Percentiles rank a stretch among this genome's conserved stretches.
Conservation (phyloP, 2,888 invertebrate genomes). For the Chrysolina haemoptera region DNA sequence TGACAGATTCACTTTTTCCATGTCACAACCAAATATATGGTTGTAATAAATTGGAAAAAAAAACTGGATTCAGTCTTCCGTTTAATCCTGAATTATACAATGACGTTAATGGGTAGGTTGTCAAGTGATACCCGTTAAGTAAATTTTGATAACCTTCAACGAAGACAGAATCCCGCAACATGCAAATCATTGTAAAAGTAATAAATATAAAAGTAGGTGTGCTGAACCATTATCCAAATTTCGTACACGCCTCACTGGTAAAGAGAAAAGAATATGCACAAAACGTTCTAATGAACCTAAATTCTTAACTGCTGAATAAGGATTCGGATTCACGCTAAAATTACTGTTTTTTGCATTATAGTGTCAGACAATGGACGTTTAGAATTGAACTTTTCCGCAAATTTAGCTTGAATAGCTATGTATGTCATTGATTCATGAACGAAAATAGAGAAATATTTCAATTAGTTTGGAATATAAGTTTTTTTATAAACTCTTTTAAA, state of each 20-base stretch:
- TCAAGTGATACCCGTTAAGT: not conserved
- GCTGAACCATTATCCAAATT: not conserved
- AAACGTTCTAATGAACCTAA: not conserved
- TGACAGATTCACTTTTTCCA: no score
- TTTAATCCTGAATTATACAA: not conserved
- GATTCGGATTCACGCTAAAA: not conserved
- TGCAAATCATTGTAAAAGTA: not conserved
- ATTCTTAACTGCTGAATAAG: not conserved
- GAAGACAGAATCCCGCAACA: not conserved
- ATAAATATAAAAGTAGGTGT: not conserved
- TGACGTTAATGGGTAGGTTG: not conserved
- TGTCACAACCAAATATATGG: no score
- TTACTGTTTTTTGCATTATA: not conserved
- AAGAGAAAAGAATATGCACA: not conserved
- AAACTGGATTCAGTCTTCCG: not conserved
- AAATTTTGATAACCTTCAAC: not conserved
- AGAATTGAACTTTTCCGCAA: not conserved
- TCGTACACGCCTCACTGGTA: not conserved
- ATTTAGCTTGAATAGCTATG: no score
- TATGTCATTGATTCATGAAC: no score
- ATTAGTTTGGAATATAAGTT: no score
- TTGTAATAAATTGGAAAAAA: not conserved
- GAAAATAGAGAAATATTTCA: no score
- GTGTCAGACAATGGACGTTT: not conserved
- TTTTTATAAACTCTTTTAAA: no score